phyloP scores from a whole-genome alignment of 1,140 invertebrate genomes.

The Musca vetustissima region DNA sequence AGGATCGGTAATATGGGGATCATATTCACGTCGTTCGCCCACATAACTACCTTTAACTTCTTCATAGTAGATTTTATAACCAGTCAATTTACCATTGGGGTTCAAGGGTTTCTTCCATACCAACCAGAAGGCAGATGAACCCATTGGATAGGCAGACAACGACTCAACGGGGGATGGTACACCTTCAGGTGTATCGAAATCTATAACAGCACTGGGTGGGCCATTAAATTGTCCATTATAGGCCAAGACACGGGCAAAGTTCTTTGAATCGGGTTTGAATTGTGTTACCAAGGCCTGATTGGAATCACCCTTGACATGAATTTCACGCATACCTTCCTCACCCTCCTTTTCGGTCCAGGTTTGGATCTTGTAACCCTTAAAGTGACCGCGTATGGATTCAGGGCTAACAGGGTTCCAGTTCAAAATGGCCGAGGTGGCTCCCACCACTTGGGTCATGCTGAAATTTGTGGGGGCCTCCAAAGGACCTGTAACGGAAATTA shows the following conservation, averaged over 20 bases:
- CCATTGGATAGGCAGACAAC: slow-evolving; percentile 80
- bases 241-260: slow-evolving; percentile 85
- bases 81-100: slow-evolving; percentile 89
- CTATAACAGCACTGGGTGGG: slow-evolving; percentile 80
- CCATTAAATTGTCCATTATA: slow-evolving; percentile 91
- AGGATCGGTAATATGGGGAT: slow-evolving; percentile 76
- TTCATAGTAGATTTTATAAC: slow-evolving; percentile 91
- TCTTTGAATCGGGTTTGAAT: slow-evolving; percentile 86
- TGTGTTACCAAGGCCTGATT: slow-evolving; percentile 77
- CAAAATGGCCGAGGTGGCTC: slow-evolving; percentile 76
- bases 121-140: slow-evolving; percentile 84
- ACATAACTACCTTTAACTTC: slow-evolving; percentile 74
- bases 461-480: slow-evolving; percentile 82
- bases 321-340: slow-evolving; percentile 74
- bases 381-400: slow-evolving; percentile 83
- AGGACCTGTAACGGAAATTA: slow-evolving; percentile 60
- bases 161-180: slow-evolving; percentile 85
- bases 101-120: slow-evolving; percentile 91
- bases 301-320: slow-evolving; percentile 73
- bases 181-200: slow-evolving; percentile 89
- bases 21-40: slow-evolving; percentile 68
- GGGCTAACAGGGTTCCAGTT: slow-evolving; percentile 79
- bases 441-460: slow-evolving; percentile 71
- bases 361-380: slow-evolving; percentile 94
- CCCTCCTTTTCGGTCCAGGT: slow-evolving; percentile 88